These are phyloP conservation scores for Diarsia rubi DNA, from an alignment of 2,888 invertebrate genomes.

Conservation along the genomic window DNA sequence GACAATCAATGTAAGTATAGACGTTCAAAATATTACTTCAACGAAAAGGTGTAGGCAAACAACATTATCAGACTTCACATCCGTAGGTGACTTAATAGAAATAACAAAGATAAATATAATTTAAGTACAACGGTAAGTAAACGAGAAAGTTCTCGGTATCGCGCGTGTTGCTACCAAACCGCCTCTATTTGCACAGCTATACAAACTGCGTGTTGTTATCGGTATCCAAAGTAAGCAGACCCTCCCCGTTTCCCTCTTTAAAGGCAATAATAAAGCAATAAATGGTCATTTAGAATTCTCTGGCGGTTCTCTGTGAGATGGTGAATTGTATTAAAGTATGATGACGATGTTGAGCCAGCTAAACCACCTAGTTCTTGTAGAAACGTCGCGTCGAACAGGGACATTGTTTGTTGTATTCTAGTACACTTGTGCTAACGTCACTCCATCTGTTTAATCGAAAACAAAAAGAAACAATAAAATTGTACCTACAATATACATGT, in stretches of 20 bases:
- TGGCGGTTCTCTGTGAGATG: constrained; percentile 73
- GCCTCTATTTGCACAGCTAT: constrained; percentile 88
- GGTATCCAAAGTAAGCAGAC: constrained; percentile 72
- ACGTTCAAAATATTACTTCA: constrained; percentile 49
- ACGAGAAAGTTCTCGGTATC: constrained; percentile 86
- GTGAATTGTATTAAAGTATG: constrained; percentile 80
- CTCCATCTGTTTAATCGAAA: constrained; percentile 64
- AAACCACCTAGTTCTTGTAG: constrained; percentile 77
- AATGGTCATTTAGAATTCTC: constrained; percentile 69
- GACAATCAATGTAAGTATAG: constrained; percentile 45
- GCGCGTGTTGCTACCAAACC: constrained; percentile 85
- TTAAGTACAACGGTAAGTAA: constrained; percentile 79
- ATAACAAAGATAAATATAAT: constrained; percentile 82
- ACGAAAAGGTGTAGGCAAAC: constrained; percentile 63
- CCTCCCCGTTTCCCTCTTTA: constrained; percentile 53
- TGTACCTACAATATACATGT: background rate
- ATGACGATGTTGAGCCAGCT: constrained; percentile 81
- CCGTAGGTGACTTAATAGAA: constrained; percentile 75
- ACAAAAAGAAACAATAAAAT: background rate
- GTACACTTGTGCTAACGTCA: constrained; percentile 73
- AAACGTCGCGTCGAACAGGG: constrained; percentile 75
- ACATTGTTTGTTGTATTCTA: constrained; percentile 79
- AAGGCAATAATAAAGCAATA: constrained; percentile 60
- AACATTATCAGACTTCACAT: constrained; percentile 73
- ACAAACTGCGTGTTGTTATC: constrained; percentile 86